Conservation (phyloP, 1,140 invertebrate genomes). For the Trichomalopsis sarcophagae region DNA sequence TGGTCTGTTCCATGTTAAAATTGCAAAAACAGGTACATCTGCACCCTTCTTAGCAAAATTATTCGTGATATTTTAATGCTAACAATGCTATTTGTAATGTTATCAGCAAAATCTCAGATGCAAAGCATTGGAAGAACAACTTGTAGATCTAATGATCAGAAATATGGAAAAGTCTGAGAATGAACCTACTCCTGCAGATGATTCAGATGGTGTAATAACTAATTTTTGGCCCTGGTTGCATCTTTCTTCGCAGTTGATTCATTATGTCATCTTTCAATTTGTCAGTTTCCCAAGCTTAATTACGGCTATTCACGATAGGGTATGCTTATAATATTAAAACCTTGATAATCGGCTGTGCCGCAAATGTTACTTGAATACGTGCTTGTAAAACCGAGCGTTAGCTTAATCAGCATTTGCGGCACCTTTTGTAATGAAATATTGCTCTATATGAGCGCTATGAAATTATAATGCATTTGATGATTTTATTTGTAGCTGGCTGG, state of each 20-base stretch:
- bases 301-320: constrained; percentile 89
- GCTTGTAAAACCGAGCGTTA: too few species aligned
- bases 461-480: not conserved
- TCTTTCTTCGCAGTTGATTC: constrained; percentile 95
- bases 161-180: constrained; percentile 94
- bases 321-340: constrained; percentile 62
- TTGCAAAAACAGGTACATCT: constrained; percentile 87
- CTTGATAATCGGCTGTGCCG: not conserved
- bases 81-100: not conserved
- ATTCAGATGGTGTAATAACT: constrained; percentile 81
- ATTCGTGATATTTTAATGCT: not conserved
- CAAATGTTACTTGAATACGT: too few species aligned
- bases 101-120: constrained; percentile 89
- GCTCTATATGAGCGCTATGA: too few species aligned
- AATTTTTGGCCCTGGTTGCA: constrained; percentile 94
- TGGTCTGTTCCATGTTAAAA: constrained; percentile 96
- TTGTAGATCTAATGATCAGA: constrained; percentile 93
- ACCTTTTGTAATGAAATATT: too few species aligned
- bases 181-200: constrained; percentile 75
- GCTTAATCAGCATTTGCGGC: too few species aligned
- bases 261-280: constrained; percentile 96
- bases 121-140: constrained; percentile 92
- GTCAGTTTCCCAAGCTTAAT: constrained; percentile 95
- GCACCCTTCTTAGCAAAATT: not conserved
- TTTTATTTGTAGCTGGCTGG: constrained; percentile 79